Evolutionary conservation across 2,888 invertebrate genomes (phyloP).

Genomic region (Pegoplata infirma): DNA sequence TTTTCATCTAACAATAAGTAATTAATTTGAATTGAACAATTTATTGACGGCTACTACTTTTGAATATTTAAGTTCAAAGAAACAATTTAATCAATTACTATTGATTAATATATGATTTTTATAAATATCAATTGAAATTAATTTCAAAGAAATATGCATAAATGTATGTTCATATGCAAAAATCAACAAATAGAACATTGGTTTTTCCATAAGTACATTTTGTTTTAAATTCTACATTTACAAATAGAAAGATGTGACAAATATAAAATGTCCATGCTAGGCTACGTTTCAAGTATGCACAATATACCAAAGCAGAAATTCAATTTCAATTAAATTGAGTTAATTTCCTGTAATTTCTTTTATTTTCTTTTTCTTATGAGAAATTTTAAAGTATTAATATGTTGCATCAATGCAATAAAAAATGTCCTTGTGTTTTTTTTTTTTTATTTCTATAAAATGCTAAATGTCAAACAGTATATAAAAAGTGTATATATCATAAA

Average conservation of each 20-base stretch:
- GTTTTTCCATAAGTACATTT: not conserved
- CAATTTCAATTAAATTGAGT: conserved; percentile 11
- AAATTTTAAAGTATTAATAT: not conserved
- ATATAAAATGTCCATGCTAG: not conserved
- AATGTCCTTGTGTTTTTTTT: conserved; percentile 12
- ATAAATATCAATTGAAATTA: not conserved
- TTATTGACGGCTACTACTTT: too few species aligned
- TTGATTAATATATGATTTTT: not conserved
- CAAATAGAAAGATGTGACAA: not conserved
- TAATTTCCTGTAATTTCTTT: conserved; percentile 1
- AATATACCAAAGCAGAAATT: not conserved
- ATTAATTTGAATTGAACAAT: too few species aligned
- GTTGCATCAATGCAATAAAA: not conserved
- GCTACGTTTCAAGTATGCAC: not conserved
- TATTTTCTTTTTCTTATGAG: not conserved
- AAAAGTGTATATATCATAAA: not conserved
- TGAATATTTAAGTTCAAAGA: too few species aligned
- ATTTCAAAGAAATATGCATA: not conserved
- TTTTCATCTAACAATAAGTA: too few species aligned
- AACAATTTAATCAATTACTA: not conserved
- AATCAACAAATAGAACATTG: not conserved
- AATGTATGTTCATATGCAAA: too few species aligned
- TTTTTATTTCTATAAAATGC: not conserved
- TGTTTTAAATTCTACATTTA: not conserved
- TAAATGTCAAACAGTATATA: conserved; percentile 3